Conservation (phyloP, 2,888 invertebrate species). For the Lepas anatifera region DNA sequence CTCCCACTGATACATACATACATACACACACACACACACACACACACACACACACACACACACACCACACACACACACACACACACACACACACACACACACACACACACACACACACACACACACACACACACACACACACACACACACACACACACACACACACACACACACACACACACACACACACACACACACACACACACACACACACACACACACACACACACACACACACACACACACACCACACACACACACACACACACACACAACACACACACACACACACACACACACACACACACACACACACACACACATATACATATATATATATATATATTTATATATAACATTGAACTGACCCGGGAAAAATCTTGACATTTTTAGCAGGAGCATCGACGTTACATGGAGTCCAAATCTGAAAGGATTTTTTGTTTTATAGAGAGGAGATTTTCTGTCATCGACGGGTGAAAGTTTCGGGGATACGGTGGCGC, state of each 20-base stretch:
- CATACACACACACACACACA: too few relatives aligned
- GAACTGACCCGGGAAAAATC: too few relatives aligned
- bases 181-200: neutral
- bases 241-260: neutral
- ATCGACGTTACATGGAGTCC: too few relatives aligned
- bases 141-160: slow-evolving; percentile 1
- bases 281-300: neutral
- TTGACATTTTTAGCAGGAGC: too few relatives aligned
- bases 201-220: too few relatives aligned
- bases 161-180: neutral
- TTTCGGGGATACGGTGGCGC: too few relatives aligned
- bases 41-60: neutral
- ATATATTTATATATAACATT: neutral
- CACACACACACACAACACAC: neutral
- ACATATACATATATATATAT: neutral
- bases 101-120: neutral
- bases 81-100: neutral
- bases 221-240: neutral
- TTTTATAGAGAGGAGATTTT: too few relatives aligned
- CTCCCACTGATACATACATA: too few relatives aligned
- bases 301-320: neutral
- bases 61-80: neutral
- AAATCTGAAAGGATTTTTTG: too few relatives aligned
- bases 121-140: slow-evolving; percentile 1
- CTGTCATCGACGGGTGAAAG: too few relatives aligned